A percentile compares a stretch with the other conserved stretches of the same genome.
Evolutionary conservation across 2,113 vertebrate genomes (phyloP).

Genomic region (Syngnathus floridae): DNA sequence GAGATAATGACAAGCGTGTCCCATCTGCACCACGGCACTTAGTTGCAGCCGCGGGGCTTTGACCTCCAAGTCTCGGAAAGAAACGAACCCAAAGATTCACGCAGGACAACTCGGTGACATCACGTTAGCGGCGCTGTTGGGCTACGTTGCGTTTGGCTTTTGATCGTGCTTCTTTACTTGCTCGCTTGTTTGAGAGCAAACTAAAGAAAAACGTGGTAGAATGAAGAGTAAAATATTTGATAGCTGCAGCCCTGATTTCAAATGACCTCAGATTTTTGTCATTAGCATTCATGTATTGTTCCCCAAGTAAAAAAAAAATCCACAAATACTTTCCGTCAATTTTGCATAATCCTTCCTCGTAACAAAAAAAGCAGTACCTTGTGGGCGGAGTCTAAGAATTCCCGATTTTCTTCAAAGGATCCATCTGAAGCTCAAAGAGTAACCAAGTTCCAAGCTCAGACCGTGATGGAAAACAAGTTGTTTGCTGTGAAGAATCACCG

Average conservation of each 20-base stretch:
- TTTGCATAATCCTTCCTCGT: conserved; percentile 2
- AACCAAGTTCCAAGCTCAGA: neutral
- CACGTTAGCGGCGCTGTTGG: neutral
- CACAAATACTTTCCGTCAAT: neutral
- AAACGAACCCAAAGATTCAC: conserved; percentile 39
- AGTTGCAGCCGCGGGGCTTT: conserved; percentile 49
- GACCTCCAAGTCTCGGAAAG: conserved; percentile 45
- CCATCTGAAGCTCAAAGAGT: neutral
- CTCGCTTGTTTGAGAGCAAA: conserved; percentile 2
- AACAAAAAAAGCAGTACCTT: neutral
- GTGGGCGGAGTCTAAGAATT: conserved; percentile 1
- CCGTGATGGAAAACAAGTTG: conserved; percentile 13
- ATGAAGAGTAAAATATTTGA: no score
- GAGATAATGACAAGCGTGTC: conserved; percentile 62
- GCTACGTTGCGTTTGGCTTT: neutral
- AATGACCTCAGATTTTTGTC: neutral
- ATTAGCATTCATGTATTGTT: neutral
- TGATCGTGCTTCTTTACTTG: neutral
- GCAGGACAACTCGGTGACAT: conserved; percentile 31
- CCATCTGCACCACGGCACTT: conserved; percentile 56
- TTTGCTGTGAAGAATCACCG: conserved; percentile 27
- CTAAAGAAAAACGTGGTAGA: no score
- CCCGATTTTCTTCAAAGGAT: neutral
- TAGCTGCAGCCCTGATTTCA: no score
- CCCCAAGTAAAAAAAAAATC: neutral